A percentile compares a stretch with the other conserved stretches of the same genome.
Evolutionary conservation across 2,797 vertebrate species (phyloP).

Genomic region (Eidolon dupreanum): DNA sequence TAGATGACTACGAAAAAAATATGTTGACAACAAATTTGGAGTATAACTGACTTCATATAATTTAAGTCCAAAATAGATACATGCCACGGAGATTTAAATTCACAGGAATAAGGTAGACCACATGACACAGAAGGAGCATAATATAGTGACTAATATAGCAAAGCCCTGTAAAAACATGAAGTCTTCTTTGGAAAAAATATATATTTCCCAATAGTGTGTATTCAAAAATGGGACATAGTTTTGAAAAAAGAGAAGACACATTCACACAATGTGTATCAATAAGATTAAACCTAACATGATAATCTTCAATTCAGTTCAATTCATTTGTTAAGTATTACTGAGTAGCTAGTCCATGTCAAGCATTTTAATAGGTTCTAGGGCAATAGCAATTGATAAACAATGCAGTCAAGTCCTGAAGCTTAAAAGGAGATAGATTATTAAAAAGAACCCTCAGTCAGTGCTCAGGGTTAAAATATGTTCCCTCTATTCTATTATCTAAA

Average conservation of each 20-base stretch:
- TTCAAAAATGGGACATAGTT: background rate
- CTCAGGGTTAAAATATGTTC: background rate
- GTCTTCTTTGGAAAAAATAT: background rate
- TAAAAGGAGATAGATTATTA: background rate
- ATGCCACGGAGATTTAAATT: background rate
- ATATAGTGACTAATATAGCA: background rate
- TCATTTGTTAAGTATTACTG: background rate
- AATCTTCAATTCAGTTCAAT: background rate
- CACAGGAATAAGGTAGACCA: background rate
- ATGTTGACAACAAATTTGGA: background rate
- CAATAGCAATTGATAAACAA: background rate
- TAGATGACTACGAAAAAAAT: background rate
- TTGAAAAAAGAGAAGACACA: background rate
- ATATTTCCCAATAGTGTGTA: background rate
- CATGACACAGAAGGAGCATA: background rate
- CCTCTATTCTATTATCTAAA: background rate
- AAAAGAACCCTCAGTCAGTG: background rate
- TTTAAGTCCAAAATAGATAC: background rate
- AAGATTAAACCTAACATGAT: background rate
- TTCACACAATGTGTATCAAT: background rate
- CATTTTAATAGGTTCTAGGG: background rate
- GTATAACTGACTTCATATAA: background rate
- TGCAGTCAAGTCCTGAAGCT: background rate
- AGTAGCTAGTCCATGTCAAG: background rate
- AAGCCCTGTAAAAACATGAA: background rate